Evolutionary conservation across 2,113 vertebrate species (phyloP).

Genomic region (Oostethus manadensis): DNA sequence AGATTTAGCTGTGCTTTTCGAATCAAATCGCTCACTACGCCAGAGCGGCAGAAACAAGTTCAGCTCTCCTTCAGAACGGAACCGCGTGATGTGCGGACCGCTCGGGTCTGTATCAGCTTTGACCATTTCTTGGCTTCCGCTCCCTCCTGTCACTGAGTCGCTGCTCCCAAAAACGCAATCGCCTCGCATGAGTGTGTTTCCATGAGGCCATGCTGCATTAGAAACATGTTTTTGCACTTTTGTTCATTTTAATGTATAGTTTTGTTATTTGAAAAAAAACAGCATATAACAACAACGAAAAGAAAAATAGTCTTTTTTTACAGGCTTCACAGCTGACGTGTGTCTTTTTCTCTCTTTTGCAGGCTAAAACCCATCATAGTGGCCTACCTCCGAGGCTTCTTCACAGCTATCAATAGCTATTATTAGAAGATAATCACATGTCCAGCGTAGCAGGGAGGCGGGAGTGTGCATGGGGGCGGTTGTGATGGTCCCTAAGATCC

Average conservation of each 20-base stretch:
- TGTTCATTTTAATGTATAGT: too few relatives aligned
- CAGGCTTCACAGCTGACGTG: conserved; percentile 1
- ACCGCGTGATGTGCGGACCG: conserved; percentile 1
- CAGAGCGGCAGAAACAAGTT: too few relatives aligned
- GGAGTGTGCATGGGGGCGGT: conserved; percentile 13
- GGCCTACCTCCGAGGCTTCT: conserved; percentile 32
- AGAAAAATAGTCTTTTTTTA: conserved; percentile 38
- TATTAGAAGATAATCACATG: conserved; percentile 53
- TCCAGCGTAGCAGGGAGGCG: conserved; percentile 13
- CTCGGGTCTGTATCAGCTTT: conserved; percentile 45
- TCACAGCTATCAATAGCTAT: conserved; percentile 48
- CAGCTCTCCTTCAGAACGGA: too few relatives aligned
- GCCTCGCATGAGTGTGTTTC: conserved; percentile 51
- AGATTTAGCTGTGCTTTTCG: conserved; percentile 38
- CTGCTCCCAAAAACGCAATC: conserved; percentile 61
- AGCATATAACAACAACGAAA: too few relatives aligned
- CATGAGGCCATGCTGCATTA: background rate
- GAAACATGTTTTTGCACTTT: background rate
- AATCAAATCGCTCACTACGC: conserved; percentile 36
- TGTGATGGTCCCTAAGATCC: too few relatives aligned
- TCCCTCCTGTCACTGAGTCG: conserved; percentile 48
- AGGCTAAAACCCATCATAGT: conserved; percentile 33
- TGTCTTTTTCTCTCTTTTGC: conserved; percentile 17
- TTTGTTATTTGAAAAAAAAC: too few relatives aligned
- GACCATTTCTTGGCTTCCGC: conserved; percentile 35